A percentile compares a stretch with the other conserved stretches of the same genome.
Conservation (phyloP, 2,888 invertebrate species). For the Eupithecia dodoneata region DNA sequence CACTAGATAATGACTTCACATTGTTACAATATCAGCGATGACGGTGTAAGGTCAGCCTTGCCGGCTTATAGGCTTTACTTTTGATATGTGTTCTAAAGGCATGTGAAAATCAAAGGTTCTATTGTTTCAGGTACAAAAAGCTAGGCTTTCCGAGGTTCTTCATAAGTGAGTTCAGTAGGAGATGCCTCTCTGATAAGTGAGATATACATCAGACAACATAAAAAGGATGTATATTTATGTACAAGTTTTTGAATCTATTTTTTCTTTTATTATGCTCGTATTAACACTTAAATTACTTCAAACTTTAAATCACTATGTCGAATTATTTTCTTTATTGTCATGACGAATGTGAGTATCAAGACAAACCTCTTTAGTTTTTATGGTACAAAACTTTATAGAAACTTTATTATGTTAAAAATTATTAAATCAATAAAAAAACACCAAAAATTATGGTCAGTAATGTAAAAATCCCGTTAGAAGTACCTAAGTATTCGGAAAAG, state of each 20-base stretch:
- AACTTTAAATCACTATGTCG: background rate
- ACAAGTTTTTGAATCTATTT: background rate
- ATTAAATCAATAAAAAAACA: background rate
- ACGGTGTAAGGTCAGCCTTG: constrained; percentile 43
- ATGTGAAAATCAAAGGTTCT: constrained; percentile 1
- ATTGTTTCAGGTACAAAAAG: background rate
- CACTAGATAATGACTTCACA: constrained; percentile 38
- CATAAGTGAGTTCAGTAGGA: background rate
- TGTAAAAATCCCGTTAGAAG: background rate
- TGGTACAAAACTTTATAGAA: too few relatives aligned
- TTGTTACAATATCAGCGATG: constrained; percentile 48
- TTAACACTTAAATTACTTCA: background rate
- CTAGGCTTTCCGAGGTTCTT: background rate
- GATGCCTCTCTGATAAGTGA: background rate
- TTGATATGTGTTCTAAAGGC: background rate
- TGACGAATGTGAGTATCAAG: too few relatives aligned
- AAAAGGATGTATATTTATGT: background rate
- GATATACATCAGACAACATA: background rate
- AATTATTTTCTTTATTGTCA: background rate
- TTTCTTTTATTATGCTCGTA: background rate
- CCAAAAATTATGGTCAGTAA: background rate
- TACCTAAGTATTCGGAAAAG: background rate
- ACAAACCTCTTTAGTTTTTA: too few relatives aligned
- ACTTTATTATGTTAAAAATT: too few relatives aligned
- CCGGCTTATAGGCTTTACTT: constrained; percentile 22